phyloP scores from a whole-genome alignment of 2,888 invertebrate species.

The Hypolimnas misippus region DNA sequence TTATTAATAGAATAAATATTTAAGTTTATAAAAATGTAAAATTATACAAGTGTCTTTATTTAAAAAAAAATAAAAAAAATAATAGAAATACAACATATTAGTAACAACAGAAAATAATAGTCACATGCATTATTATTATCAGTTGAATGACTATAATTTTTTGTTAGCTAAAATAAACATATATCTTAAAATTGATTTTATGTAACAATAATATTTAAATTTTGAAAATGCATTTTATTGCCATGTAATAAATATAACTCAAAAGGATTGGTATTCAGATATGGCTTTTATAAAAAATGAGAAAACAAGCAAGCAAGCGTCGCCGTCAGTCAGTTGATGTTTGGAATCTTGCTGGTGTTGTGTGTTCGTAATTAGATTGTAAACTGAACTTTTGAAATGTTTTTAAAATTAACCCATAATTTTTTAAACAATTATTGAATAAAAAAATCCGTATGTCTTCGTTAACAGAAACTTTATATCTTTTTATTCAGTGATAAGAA shows the following conservation, averaged over 20 bases:
- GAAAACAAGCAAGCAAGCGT: constrained; percentile 7
- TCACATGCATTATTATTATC: too few species aligned
- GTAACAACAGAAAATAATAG: too few species aligned
- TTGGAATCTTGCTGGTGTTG: constrained; percentile 45
- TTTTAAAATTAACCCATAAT: constrained; percentile 25
- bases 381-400: constrained; percentile 29
- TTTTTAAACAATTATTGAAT: constrained; percentile 17
- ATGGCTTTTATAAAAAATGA: constrained; percentile 17
- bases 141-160: too few species aligned
- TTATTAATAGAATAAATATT: too few species aligned
- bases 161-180: too few species aligned
- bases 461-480: constrained; percentile 14
- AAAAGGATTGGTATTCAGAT: constrained; percentile 18
- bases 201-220: too few species aligned
- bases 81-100: too few species aligned
- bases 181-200: too few species aligned
- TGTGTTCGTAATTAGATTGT: constrained; percentile 33
- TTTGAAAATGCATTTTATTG: too few species aligned
- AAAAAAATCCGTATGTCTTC: constrained; percentile 13
- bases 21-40: too few species aligned
- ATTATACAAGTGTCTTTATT: too few species aligned
- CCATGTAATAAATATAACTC: background rate
- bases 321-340: constrained; percentile 49
- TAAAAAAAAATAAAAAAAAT: too few species aligned
- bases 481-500: constrained; percentile 21